Conservation (phyloP, 1,140 invertebrate species). For the Platyura marginata region DNA sequence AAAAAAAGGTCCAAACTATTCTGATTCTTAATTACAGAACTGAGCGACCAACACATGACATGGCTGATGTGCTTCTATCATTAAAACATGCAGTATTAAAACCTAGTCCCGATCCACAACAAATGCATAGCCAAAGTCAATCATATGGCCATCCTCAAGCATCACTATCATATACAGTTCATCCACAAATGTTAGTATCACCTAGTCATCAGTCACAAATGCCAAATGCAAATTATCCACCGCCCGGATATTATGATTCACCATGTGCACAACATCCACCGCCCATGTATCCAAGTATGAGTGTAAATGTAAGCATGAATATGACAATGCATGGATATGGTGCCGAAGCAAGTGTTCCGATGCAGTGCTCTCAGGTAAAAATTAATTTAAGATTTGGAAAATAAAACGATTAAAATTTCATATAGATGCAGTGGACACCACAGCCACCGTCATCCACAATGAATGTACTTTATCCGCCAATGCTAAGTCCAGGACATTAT, state of each 20-base stretch:
- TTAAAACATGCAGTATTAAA: slow-evolving; percentile 76
- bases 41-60: slow-evolving; percentile 20
- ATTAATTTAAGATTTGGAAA: no score
- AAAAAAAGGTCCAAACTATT: neutral
- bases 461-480: slow-evolving; percentile 37
- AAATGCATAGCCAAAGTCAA: slow-evolving; percentile 1
- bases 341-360: slow-evolving; percentile 30
- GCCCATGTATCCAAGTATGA: slow-evolving; percentile 71
- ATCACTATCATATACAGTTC: slow-evolving; percentile 29
- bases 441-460: slow-evolving; percentile 33
- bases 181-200: slow-evolving; percentile 27
- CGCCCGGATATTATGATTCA: slow-evolving; percentile 15
- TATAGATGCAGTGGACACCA: slow-evolving; percentile 42
- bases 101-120: slow-evolving; percentile 33
- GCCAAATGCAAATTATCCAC: slow-evolving; percentile 10
- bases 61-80: slow-evolving; percentile 68
- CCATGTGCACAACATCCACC: slow-evolving; percentile 26
- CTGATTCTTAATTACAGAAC: neutral
- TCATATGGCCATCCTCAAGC: slow-evolving; percentile 22
- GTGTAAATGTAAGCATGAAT: slow-evolving; percentile 92
- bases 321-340: slow-evolving; percentile 88
- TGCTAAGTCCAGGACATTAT: slow-evolving; percentile 39
- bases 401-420: no score
- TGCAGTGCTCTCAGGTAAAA: slow-evolving; percentile 40
- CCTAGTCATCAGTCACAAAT: slow-evolving; percentile 14